Evolutionary conservation across 2,113 vertebrate genomes (phyloP), one percentile per base, ranked within the genome.

Genomic region (Tupaia chinensis): DNA sequence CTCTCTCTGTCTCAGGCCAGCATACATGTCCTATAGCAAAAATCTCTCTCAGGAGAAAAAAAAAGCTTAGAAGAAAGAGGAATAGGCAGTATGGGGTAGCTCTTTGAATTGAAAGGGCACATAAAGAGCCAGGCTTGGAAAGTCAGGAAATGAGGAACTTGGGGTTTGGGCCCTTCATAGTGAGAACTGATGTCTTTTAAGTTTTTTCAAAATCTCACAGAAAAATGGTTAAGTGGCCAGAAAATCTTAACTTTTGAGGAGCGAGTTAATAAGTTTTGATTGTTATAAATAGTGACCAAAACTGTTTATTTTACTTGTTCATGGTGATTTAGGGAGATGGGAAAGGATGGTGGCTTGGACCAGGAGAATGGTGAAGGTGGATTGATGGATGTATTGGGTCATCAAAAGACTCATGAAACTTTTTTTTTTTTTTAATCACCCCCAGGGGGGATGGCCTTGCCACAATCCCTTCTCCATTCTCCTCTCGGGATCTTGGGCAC

Each of bases 191-290:
- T 11, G 9, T 78, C 15, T 61, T n/a, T 76, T n/a, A 79, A 8
- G 16, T 82, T 81, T 14, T 96, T 78, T 44, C 27, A 65, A 87
- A 87, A 87, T 81, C 1, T 61, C 9, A 17, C 11, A 63, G 4
- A 44, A 77, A 95, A 88, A 56, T n/a, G 15, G 25, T 91, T 58
- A 90, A 66, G 10, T 84, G 44, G 25, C 54, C 25, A 78, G 32
- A 80, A 60, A 92, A 34, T 76, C 61, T 89, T 68, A 79, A n/a
- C 54, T 81, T 81, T 85, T 85, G 53, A 87, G 78, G 32, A 66
- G 77, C 77, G 15, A 78, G 22, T 94, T 69, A 91, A 58, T 80
- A 80, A 72, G 89, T 95, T 69, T 89, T 87, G n/a, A 16, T 77
- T 86, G 5, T 68, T 89, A 61, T 8, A 80, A 76, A 56, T 83